A percentile compares a stretch with the other conserved stretches of the same genome.
These are phyloP conservation scores for Chaetophractus vellerosus DNA, from an alignment of 2,797 vertebrate species.

Conservation along the genomic window DNA sequence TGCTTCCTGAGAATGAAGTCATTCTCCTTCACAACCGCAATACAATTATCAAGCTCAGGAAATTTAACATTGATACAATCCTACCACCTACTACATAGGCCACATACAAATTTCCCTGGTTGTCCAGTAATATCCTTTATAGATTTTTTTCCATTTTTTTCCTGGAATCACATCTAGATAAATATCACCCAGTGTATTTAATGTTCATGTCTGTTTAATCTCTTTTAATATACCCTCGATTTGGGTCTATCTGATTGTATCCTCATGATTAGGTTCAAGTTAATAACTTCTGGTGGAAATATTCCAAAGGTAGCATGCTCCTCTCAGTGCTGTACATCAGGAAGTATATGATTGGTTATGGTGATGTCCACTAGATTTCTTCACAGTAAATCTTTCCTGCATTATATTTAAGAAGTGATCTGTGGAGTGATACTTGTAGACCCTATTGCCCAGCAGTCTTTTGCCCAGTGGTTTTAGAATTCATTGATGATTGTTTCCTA, in stretches of 20 bases:
- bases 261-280: neutral
- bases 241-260: neutral
- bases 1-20: constrained; percentile 26
- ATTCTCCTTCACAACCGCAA: neutral
- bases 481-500: neutral
- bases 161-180: neutral
- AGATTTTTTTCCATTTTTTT: neutral
- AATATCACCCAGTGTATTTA: neutral
- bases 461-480: constrained; percentile 42
- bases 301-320: neutral
- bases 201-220: constrained; percentile 38
- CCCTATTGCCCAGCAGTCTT: neutral
- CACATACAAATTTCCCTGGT: neutral
- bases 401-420: constrained; percentile 26
- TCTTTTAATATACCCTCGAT: neutral
- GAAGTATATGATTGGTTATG: neutral
- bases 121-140: neutral
- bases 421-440: neutral
- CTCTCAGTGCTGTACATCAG: neutral
- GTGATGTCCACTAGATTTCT: neutral
- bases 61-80: neutral
- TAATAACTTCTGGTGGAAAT: constrained; percentile 31
- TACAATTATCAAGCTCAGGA: neutral
- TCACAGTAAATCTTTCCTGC: neutral
- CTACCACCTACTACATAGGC: neutral